Conservation (phyloP, 2,113 vertebrate species). For the Rhea americana region DNA sequence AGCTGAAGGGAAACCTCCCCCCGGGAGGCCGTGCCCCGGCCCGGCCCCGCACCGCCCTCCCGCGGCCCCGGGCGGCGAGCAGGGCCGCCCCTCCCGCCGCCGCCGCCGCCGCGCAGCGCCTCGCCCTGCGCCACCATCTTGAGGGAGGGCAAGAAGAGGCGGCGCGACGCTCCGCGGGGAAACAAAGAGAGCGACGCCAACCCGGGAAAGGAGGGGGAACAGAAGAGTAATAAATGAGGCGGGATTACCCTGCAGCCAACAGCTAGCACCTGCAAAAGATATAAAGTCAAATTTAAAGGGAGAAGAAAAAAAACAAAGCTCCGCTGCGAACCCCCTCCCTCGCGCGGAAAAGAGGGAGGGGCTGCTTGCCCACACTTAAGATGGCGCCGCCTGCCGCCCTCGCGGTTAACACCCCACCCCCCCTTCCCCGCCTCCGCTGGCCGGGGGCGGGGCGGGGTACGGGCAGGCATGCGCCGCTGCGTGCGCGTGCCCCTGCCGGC, state of each 20-base stretch:
- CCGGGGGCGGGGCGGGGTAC: background rate
- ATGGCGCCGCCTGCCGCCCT: background rate
- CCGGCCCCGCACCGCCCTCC: too few species aligned
- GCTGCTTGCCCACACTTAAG: background rate
- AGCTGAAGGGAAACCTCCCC: rapidly evolving
- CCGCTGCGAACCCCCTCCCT: rapidly evolving
- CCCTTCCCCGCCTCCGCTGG: too few species aligned
- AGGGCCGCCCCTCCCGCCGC: too few species aligned
- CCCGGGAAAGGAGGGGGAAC: rapidly evolving
- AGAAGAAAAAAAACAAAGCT: background rate
- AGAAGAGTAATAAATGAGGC: rapidly evolving
- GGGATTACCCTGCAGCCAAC: rapidly evolving
- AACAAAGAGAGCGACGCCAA: background rate
- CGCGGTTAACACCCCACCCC: background rate
- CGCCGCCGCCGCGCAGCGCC: too few species aligned
- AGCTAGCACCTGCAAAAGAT: rapidly evolving
- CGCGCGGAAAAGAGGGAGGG: rapidly evolving
- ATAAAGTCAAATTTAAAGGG: rapidly evolving
- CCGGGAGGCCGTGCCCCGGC: rapidly evolving
- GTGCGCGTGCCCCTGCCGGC: background rate
- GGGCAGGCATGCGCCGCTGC: background rate
- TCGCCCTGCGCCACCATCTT: background rate
- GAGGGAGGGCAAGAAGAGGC: background rate
- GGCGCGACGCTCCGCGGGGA: rapidly evolving
- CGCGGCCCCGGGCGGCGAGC: rapidly evolving